Conservation (phyloP, 2,888 invertebrate genomes). For the Cheilosia impressa region DNA sequence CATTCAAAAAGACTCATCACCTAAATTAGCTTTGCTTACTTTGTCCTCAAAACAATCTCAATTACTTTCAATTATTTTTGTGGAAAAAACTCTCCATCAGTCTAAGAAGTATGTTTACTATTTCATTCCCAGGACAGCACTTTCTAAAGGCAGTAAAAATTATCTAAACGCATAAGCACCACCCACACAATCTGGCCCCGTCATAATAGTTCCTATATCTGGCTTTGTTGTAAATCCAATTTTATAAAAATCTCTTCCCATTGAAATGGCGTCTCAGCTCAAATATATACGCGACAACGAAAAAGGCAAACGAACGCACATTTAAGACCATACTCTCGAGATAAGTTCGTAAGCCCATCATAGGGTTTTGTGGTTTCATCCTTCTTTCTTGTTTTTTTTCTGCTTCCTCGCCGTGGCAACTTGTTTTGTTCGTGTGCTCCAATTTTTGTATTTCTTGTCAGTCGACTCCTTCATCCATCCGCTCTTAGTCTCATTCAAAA, state of each 20-base stretch:
- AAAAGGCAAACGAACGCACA: constrained; percentile 65
- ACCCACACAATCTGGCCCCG: not conserved
- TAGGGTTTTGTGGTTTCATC: constrained; percentile 67
- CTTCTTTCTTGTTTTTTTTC: constrained; percentile 25
- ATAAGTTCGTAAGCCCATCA: constrained; percentile 75
- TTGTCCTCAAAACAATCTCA: no score
- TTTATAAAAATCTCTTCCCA: constrained; percentile 40
- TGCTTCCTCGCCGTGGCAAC: not conserved
- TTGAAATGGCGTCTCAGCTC: constrained; percentile 6
- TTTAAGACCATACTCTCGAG: constrained; percentile 56
- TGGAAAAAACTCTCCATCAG: no score
- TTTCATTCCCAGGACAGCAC: no score
- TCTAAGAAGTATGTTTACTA: no score
- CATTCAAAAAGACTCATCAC: no score
- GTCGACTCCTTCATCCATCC: constrained; percentile 31
- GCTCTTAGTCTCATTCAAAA: constrained; percentile 38
- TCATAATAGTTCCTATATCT: constrained; percentile 1
- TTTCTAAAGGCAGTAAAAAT: not conserved
- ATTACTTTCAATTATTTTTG: no score
- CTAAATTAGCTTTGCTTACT: no score
- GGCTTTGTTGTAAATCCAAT: constrained; percentile 51
- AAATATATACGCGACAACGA: not conserved
- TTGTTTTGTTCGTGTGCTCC: constrained; percentile 46
- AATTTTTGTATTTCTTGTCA: constrained; percentile 14
- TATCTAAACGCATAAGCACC: not conserved